A percentile compares a stretch with the other conserved stretches of the same genome.
Conservation (phyloP, 37 sponge, comb jelly and placozoan genomes). For the Chondrilla cf. caribensis region DNA sequence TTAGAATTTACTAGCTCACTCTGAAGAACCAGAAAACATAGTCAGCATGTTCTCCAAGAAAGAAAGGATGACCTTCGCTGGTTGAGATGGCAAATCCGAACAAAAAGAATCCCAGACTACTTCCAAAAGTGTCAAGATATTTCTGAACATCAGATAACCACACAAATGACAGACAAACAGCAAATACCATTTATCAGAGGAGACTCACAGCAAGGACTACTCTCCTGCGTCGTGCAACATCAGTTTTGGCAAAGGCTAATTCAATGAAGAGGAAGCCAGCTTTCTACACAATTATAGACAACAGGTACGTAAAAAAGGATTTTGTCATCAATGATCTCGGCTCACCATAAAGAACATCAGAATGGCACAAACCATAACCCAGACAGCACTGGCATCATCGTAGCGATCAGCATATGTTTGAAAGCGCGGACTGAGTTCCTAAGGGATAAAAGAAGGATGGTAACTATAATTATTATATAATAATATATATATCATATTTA, state of each 20-base stretch:
- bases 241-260: slow-evolving; percentile 57
- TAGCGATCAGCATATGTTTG: slow-evolving; percentile 64
- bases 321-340: no score
- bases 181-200: no score
- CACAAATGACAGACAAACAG: no score
- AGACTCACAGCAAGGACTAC: slow-evolving; percentile 75
- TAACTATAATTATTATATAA: no score
- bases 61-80: slow-evolving; percentile 15
- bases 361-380: slow-evolving; percentile 75
- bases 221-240: slow-evolving; percentile 55
- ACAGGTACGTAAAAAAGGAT: not conserved
- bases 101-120: slow-evolving; percentile 66
- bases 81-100: slow-evolving; percentile 83
- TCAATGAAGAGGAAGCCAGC: slow-evolving; percentile 86
- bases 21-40: slow-evolving; percentile 40
- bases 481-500: no score
- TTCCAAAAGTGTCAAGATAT: slow-evolving; percentile 35
- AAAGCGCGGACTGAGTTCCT: not conserved
- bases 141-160: not conserved
- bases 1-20: not conserved
- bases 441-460: no score
- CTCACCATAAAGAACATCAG: slow-evolving; percentile 93
- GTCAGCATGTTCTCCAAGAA: slow-evolving; percentile 63
- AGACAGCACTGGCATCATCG: slow-evolving; percentile 81
- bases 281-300: slow-evolving; percentile 46